Conservation (phyloP, 2,113 vertebrate species). For the Zosterops hypoxanthus region DNA sequence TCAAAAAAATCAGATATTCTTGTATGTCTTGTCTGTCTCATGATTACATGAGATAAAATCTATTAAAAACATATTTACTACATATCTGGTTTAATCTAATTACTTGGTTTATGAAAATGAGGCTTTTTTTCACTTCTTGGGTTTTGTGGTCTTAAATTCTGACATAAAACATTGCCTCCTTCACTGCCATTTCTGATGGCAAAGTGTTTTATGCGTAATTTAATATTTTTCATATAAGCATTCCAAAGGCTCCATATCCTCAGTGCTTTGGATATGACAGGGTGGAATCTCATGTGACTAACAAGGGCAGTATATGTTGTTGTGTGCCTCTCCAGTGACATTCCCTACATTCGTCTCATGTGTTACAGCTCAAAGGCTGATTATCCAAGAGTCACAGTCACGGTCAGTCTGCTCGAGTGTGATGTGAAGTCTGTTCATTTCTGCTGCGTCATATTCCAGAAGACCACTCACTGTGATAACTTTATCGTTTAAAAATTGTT, state of each 20-base stretch:
- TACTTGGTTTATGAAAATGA: background rate
- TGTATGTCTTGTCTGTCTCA: background rate
- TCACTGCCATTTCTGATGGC: background rate
- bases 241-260: background rate
- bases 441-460: rapidly evolving
- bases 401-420: background rate
- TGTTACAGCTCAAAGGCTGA: background rate
- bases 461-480: background rate
- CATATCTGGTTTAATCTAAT: background rate
- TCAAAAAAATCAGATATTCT: background rate
- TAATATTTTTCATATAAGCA: background rate
- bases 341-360: background rate
- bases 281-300: background rate
- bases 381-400: background rate
- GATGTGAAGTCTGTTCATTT: background rate
- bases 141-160: background rate
- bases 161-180: background rate
- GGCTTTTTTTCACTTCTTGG: background rate
- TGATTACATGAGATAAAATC: background rate
- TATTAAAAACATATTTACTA: background rate
- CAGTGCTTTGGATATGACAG: background rate
- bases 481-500: background rate
- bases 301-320: background rate
- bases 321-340: background rate
- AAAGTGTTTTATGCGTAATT: background rate